phyloP scores from a whole-genome alignment of 2,797 vertebrate genomes.

The Lindbergichthys nudifrons region DNA sequence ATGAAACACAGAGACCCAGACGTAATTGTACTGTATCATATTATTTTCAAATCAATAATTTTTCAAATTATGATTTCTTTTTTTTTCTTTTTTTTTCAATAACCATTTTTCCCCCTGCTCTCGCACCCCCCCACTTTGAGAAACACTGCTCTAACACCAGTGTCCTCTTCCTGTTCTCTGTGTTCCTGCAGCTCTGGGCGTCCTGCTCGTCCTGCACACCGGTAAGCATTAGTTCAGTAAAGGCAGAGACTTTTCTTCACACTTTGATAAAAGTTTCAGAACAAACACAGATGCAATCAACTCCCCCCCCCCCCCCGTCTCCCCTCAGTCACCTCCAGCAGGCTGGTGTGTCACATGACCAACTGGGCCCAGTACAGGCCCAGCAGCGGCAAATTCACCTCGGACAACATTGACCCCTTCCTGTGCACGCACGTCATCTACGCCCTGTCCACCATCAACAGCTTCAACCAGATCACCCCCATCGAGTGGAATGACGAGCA shows the following conservation, averaged over 20 bases:
- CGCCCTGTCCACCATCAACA: constrained; percentile 85
- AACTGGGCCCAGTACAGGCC: constrained; percentile 93
- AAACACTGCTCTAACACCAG: no score
- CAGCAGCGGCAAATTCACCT: constrained; percentile 77
- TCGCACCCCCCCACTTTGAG: no score
- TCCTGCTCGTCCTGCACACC: constrained; percentile 78
- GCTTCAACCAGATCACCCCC: constrained; percentile 78
- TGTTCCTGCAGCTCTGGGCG: constrained; percentile 74
- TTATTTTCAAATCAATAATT: no score
- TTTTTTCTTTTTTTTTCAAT: no score
- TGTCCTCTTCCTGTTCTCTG: neutral
- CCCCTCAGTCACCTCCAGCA: constrained; percentile 81
- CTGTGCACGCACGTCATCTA: constrained; percentile 91
- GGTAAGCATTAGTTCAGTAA: constrained; percentile 74
- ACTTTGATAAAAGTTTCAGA: neutral
- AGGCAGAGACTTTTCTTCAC: neutral
- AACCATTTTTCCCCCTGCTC: no score
- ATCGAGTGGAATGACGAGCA: constrained; percentile 87
- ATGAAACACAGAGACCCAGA: no score
- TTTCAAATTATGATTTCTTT: no score
- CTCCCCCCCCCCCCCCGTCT: neutral
- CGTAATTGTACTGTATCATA: no score
- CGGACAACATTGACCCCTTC: constrained; percentile 85
- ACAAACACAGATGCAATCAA: neutral
- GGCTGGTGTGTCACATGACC: constrained; percentile 89